These are phyloP conservation scores for Typhlomys cinereus DNA, from an alignment of 2,113 vertebrate species.

Conservation along the genomic window DNA sequence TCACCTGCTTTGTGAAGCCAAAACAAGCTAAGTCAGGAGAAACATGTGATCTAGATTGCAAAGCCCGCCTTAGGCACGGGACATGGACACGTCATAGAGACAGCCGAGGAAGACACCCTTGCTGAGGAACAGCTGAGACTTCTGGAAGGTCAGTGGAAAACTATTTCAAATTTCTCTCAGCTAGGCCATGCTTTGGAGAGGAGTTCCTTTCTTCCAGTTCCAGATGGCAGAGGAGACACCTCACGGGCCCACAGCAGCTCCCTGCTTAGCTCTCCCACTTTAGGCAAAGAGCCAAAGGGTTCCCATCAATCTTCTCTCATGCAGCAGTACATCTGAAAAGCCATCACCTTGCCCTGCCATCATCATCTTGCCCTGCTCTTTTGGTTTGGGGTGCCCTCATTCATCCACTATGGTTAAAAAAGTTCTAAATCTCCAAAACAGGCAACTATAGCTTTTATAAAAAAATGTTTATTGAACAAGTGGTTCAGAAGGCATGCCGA, in stretches of 20 bases:
- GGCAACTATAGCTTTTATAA: neutral
- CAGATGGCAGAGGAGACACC: neutral
- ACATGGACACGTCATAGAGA: neutral
- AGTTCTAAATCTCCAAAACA: neutral
- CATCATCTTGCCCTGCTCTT: neutral
- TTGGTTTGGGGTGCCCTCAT: neutral
- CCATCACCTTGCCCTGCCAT: neutral
- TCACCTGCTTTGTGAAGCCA: neutral
- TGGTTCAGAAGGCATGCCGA: neutral
- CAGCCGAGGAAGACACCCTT: neutral
- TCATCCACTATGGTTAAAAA: neutral
- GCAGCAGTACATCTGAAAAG: neutral
- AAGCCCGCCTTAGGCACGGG: neutral
- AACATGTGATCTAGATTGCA: neutral
- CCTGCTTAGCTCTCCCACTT: neutral
- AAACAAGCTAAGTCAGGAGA: neutral
- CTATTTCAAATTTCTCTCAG: neutral
- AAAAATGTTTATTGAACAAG: neutral
- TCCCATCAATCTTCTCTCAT: neutral
- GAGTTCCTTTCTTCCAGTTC: neutral
- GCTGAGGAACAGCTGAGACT: neutral
- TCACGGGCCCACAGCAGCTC: neutral
- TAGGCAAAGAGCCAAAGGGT: neutral
- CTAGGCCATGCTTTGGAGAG: neutral
- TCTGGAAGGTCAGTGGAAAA: neutral